These are phyloP conservation scores for Steinernema carpocapsae DNA, from an alignment of 2,888 invertebrate species.

Conservation along the genomic window DNA sequence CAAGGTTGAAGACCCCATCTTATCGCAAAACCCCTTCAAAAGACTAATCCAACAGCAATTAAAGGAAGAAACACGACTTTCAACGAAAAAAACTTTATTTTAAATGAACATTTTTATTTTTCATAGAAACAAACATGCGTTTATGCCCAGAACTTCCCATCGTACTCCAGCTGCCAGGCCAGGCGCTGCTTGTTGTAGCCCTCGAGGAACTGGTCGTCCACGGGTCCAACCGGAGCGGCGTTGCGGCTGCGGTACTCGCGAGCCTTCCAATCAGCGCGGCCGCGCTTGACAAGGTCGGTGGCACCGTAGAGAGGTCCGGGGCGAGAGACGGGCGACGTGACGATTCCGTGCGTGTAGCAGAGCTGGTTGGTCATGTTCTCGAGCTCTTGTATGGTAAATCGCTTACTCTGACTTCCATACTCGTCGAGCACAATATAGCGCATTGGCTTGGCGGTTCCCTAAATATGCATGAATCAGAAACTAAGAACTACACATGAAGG, in stretches of 20 bases:
- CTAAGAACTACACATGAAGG: not conserved
- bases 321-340: conserved; percentile 43
- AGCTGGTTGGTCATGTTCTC: conserved; percentile 42
- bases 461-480: not conserved
- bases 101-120: too few relatives aligned
- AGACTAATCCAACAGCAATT: too few relatives aligned
- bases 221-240: not conserved
- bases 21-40: too few relatives aligned
- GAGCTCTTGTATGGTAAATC: conserved; percentile 36
- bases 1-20: too few relatives aligned
- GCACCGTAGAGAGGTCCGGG: conserved; percentile 52
- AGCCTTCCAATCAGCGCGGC: conserved; percentile 51
- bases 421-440: conserved; percentile 46
- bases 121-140: too few relatives aligned
- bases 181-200: too few relatives aligned
- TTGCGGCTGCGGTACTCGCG: conserved; percentile 24
- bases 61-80: too few relatives aligned
- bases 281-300: conserved; percentile 50
- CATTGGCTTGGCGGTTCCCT: conserved; percentile 54
- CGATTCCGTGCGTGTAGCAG: conserved; percentile 51
- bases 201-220: too few relatives aligned
- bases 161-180: too few relatives aligned
- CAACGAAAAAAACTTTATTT: too few relatives aligned
- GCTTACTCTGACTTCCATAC: conserved; percentile 6
- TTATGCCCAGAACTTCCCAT: too few relatives aligned